Conservation (phyloP, 2,113 vertebrate genomes). For the Oreotrochilus melanogaster region DNA sequence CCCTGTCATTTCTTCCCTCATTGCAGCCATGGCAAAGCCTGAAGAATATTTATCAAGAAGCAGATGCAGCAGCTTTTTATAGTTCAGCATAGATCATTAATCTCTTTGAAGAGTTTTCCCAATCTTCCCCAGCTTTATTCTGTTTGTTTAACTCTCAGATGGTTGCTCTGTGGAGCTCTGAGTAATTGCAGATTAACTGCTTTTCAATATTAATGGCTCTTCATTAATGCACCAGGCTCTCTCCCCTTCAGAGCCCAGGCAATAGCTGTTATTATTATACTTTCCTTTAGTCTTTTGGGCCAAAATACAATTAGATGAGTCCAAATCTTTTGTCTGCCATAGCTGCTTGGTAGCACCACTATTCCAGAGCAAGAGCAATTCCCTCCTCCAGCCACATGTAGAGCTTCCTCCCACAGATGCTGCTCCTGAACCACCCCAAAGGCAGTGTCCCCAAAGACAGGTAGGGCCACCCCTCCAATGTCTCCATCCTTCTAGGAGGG, state of each 20-base stretch:
- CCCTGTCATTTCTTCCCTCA: neutral
- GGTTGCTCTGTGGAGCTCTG: neutral
- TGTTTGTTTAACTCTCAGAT: conserved; percentile 22
- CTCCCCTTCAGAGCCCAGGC: neutral
- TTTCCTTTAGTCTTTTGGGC: neutral
- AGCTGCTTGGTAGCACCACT: neutral
- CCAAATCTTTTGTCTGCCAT: neutral
- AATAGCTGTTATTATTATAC: neutral
- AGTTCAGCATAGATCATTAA: conserved; percentile 32
- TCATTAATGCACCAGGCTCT: neutral
- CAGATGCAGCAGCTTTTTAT: neutral
- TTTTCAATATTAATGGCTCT: conserved; percentile 46
- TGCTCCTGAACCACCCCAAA: neutral
- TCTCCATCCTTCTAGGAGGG: neutral
- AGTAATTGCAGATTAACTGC: conserved; percentile 39
- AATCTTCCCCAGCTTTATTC: neutral
- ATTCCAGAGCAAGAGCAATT: neutral
- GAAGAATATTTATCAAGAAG: conserved; percentile 19
- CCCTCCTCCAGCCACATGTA: neutral
- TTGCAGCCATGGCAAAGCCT: accelerated
- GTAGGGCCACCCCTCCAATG: neutral
- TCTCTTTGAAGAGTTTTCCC: neutral
- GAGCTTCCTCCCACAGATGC: neutral
- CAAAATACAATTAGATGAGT: neutral
- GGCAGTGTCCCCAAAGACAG: neutral